Conservation (phyloP, 2,888 invertebrate species). For the Nemurella pictetii region DNA sequence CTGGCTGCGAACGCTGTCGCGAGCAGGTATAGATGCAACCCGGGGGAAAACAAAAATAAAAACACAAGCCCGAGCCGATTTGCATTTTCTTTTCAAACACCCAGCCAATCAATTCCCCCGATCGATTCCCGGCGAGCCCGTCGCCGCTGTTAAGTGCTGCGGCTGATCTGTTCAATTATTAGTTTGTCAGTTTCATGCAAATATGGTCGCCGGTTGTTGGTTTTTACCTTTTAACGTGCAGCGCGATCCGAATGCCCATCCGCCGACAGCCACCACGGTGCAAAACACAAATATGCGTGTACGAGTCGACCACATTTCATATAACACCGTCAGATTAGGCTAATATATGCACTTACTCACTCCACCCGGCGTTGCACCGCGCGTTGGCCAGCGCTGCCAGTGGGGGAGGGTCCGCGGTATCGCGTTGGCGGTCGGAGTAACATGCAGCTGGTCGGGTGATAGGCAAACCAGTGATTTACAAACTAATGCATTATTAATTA, state of each 20-base stretch:
- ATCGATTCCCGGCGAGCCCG: neutral
- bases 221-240: neutral
- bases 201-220: neutral
- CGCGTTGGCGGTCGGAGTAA: neutral
- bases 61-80: neutral
- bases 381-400: constrained; percentile 29
- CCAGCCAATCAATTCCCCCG: neutral
- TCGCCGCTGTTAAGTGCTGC: neutral
- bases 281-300: neutral
- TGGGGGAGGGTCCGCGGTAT: constrained; percentile 16
- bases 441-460: constrained; percentile 27
- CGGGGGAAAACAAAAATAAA: neutral
- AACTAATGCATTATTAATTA: constrained; percentile 41
- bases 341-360: constrained; percentile 36
- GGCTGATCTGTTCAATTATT: neutral
- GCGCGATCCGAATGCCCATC: neutral
- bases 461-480: constrained; percentile 37
- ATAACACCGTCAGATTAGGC: constrained; percentile 37
- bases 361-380: neutral
- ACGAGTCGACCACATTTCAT: neutral
- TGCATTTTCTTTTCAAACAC: neutral
- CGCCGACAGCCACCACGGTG: neutral
- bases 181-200: neutral
- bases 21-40: neutral
- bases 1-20: neutral